Percentiles rank a stretch among this genome's conserved stretches.
Conservation (phyloP, 2,113 vertebrate species). For the Mastomys natalensis region DNA sequence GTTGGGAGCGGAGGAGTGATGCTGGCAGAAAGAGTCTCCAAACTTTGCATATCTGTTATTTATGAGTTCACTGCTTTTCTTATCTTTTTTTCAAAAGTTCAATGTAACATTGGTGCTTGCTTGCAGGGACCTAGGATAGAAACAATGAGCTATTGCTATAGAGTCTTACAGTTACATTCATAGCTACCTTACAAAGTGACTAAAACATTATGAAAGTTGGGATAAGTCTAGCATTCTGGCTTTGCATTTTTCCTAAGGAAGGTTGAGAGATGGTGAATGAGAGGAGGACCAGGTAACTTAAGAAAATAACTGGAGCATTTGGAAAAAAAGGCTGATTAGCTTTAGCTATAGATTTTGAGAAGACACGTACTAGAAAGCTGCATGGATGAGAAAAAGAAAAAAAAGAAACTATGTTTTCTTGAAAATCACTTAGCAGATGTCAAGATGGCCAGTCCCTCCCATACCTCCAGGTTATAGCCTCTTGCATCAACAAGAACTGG, state of each 20-base stretch:
- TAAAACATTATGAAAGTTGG: neutral
- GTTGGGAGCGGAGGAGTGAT: neutral
- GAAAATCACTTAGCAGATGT: neutral
- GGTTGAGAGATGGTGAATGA: neutral
- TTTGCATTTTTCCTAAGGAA: neutral
- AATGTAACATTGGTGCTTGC: fast-evolving
- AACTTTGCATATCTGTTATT: neutral
- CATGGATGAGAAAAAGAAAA: neutral
- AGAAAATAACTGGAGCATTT: neutral
- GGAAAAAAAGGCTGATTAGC: neutral
- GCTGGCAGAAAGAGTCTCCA: neutral
- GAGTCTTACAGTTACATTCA: neutral
- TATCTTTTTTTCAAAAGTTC: constrained; percentile 15
- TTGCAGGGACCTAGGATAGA: neutral
- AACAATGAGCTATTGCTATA: neutral
- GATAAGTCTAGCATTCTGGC: neutral
- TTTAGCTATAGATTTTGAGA: neutral
- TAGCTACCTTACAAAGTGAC: neutral
- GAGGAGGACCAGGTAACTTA: neutral
- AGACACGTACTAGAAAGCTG: neutral
- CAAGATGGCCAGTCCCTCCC: neutral
- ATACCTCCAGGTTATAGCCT: fast-evolving
- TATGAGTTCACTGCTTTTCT: neutral
- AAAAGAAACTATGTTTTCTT: neutral
- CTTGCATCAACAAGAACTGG: no score